Conservation (phyloP, 2,113 vertebrate genomes). For the Myiopsitta monachus region DNA sequence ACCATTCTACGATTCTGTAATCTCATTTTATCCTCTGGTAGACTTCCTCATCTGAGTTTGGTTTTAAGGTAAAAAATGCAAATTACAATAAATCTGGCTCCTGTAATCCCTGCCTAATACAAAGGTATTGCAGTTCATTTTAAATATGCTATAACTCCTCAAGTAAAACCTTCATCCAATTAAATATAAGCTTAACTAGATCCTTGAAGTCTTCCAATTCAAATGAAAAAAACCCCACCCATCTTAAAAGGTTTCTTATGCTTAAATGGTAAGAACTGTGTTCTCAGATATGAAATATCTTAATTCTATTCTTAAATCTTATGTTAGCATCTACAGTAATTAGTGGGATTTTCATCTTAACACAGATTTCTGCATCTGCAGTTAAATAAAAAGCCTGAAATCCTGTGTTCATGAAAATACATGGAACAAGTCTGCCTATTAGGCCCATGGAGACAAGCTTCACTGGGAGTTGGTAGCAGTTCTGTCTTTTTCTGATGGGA, state of each 20-base stretch:
- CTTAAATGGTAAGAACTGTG: constrained; percentile 22
- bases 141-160: neutral
- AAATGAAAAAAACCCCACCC: neutral
- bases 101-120: neutral
- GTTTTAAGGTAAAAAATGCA: constrained; percentile 8
- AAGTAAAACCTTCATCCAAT: constrained; percentile 53
- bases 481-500: neutral
- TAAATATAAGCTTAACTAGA: constrained; percentile 49
- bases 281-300: constrained; percentile 16
- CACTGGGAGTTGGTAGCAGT: neutral
- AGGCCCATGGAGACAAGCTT: neutral
- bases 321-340: neutral
- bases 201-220: neutral
- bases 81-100: constrained; percentile 4
- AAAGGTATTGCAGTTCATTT: neutral
- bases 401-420: neutral
- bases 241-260: neutral
- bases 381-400: neutral
- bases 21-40: neutral
- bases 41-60: neutral
- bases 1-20: neutral
- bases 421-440: neutral
- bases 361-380: neutral
- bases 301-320: constrained; percentile 30
- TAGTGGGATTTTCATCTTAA: neutral